Base-by-base conservation (phyloP, 2,113 vertebrate species). In the Asarcornis scutulata region DNA sequence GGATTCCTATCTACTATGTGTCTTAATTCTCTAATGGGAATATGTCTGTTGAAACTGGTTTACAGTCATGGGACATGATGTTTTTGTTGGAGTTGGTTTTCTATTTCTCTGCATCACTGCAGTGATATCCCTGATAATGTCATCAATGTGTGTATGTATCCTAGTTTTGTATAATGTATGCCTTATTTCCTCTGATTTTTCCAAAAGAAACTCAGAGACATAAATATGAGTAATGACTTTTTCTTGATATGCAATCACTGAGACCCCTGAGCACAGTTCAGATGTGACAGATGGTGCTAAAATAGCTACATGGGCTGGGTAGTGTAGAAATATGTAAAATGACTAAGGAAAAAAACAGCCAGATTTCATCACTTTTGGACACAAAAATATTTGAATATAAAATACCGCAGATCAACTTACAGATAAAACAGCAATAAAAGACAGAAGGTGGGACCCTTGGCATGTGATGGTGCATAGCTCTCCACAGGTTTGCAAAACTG, bases 31-130 rank as follows among this genome's bases (percentile, higher is more conserved):
- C 55, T 86, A 13, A 40, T n/a, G 9, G 86, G 78, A 90, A 85
- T 84, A 56, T 9, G 71, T 17, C 68, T 93, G 71, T 17, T 86
- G 86, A 91, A 66, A 92, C 48, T 94, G 53, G 55, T 83, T 96
- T 88, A 46, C 92, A 72, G 56, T 84, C 74, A 88, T 11, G 46
- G 94, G 79, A 72, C 4, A 6, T 23, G 95, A 93, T 27, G 56
- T 78, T 68, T 96, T 92, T 42, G 72, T 26, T 86, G 85, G 79
- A 94, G 44, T 32, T 29, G 76, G 81, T 8, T 95, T 96, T 86
- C 66, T 96, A 21, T 85, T 93, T 79, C 95, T 96, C 64, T 84
- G 74, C 22, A 66, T 89, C 68, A 82, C 91, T 82, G 91, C 86
- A 27, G 59, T 90, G 83, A 72, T 93, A 92, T 76, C 75, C 6